Evolutionary conservation across 2,113 vertebrate species (phyloP).

Genomic region (Chelonoidis abingdonii): DNA sequence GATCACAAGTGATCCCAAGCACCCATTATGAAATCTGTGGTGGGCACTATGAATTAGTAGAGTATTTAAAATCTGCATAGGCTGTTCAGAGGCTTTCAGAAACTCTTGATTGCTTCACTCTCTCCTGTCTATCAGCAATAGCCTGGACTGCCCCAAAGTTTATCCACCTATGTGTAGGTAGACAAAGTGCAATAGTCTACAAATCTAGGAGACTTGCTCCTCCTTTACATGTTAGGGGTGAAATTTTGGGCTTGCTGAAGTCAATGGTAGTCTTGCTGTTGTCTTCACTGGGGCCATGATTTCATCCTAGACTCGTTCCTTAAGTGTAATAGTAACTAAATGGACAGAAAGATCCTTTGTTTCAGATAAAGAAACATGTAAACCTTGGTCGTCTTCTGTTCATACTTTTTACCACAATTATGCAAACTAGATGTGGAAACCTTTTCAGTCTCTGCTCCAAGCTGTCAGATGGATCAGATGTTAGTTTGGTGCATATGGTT

Average conservation of each 20-base stretch:
- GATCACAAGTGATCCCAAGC: background rate
- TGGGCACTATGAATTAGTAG: background rate
- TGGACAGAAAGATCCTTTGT: slow-evolving; percentile 27
- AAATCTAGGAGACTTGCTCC: background rate
- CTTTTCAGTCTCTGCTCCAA: slow-evolving; percentile 24
- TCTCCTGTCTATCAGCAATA: background rate
- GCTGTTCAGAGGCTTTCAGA: background rate
- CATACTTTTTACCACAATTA: background rate
- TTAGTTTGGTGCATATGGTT: background rate
- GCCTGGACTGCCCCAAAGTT: background rate
- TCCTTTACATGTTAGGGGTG: background rate
- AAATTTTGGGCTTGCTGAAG: background rate
- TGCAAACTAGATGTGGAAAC: background rate
- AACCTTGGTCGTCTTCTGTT: background rate
- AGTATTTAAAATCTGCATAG: background rate
- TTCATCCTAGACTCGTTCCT: slow-evolving; percentile 4
- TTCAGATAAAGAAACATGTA: slow-evolving; percentile 20
- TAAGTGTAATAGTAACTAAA: background rate
- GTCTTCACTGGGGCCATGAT: background rate
- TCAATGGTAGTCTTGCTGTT: background rate
- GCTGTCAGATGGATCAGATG: background rate
- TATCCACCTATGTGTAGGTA: background rate
- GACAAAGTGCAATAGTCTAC: background rate
- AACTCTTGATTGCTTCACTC: background rate
- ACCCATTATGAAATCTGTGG: background rate